Percentiles rank a stretch among this genome's conserved stretches.
These are phyloP conservation scores for Eremobia ochroleuca DNA, from an alignment of 2,888 invertebrate species.

Conservation along the genomic window DNA sequence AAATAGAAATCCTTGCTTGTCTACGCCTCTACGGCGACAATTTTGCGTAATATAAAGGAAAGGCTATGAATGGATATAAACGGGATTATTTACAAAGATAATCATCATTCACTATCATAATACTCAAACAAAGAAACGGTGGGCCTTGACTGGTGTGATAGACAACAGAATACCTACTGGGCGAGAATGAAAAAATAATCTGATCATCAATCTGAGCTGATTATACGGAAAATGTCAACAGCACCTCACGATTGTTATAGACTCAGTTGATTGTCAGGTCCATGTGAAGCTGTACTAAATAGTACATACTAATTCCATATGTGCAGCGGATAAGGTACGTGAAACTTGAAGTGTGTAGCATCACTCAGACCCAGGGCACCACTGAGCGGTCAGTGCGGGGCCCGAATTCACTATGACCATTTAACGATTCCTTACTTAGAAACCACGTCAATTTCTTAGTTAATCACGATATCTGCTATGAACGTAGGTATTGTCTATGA, in stretches of 20 bases:
- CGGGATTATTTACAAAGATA: slow-evolving; percentile 3
- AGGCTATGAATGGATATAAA: slow-evolving; percentile 3
- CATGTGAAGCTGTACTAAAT: no score
- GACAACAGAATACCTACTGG: slow-evolving; percentile 4
- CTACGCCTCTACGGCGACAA: not conserved
- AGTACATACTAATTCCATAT: no score
- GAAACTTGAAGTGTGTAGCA: not conserved
- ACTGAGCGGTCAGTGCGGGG: no score
- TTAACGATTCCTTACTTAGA: no score
- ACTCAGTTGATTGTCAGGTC: not conserved
- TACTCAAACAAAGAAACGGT: not conserved
- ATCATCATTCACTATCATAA: slow-evolving; percentile 8
- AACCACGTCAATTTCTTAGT: no score
- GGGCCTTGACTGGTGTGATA: not conserved
- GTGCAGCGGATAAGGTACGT: no score
- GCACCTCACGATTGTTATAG: not conserved
- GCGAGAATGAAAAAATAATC: slow-evolving; percentile 14
- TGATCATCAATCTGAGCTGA: slow-evolving; percentile 12
- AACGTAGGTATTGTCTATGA: no score
- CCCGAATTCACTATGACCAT: no score
- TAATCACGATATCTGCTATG: no score
- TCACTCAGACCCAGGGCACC: not conserved
- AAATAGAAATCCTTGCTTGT: slow-evolving; percentile 11
- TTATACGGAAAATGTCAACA: slow-evolving; percentile 3
- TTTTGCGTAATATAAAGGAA: not conserved